phyloP scores from a whole-genome alignment of 2,797 vertebrate species.

The Pempheris klunzingeri region DNA sequence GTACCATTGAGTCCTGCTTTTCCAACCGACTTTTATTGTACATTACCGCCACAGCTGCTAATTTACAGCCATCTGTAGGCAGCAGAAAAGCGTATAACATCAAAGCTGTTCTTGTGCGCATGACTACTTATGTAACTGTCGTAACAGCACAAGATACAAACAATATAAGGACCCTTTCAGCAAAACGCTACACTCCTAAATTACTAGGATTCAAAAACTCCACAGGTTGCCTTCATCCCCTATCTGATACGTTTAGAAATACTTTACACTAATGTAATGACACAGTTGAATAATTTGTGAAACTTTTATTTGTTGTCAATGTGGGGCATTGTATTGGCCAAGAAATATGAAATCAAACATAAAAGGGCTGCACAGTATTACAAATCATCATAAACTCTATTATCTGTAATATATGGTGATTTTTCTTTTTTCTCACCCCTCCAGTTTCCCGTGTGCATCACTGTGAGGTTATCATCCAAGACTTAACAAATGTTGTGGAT shows the following conservation, averaged over 20 bases:
- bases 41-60: background rate
- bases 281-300: constrained; percentile 10
- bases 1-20: background rate
- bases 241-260: constrained; percentile 6
- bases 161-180: background rate
- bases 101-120: background rate
- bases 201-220: background rate
- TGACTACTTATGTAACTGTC: background rate
- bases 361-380: constrained; percentile 26
- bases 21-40: background rate
- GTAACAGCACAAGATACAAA: background rate
- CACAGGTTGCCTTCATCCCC: constrained; percentile 23
- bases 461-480: constrained; percentile 61
- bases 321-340: constrained; percentile 23
- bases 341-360: constrained; percentile 25
- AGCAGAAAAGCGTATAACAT: background rate
- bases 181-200: background rate
- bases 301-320: constrained; percentile 14
- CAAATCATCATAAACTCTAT: constrained; percentile 66
- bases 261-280: background rate
- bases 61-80: background rate
- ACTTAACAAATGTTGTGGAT: constrained; percentile 85
- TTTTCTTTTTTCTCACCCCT: constrained; percentile 16
- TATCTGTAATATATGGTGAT: constrained; percentile 72
- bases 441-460: constrained; percentile 70